These are phyloP conservation scores for Lepeophtheirus nordmannii DNA, from an alignment of 2,888 invertebrate species.

Conservation along the genomic window DNA sequence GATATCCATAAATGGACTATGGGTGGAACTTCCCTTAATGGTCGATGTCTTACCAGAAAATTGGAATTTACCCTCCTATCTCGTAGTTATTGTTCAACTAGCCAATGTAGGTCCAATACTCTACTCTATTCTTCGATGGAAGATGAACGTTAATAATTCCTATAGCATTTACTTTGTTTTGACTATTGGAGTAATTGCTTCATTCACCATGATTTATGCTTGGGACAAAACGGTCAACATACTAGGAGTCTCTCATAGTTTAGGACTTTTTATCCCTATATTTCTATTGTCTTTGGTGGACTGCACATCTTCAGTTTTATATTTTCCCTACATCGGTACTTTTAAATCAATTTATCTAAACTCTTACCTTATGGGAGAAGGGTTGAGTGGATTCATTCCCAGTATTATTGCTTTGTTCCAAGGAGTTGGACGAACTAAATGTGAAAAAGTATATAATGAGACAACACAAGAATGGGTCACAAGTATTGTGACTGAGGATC, in stretches of 20 bases:
- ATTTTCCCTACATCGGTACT: conserved; percentile 60
- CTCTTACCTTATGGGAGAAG: conserved; percentile 67
- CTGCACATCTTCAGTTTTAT: conserved; percentile 68
- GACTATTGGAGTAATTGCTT: conserved; percentile 34
- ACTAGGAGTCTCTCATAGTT: conserved; percentile 32
- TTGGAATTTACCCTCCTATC: conserved; percentile 68
- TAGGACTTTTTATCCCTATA: conserved; percentile 44
- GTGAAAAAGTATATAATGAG: conserved; percentile 9
- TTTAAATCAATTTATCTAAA: conserved; percentile 55
- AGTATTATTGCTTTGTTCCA: conserved; percentile 59
- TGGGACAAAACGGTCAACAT: conserved; percentile 41
- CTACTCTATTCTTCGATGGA: conserved; percentile 30
- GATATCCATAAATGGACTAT: conserved; percentile 74
- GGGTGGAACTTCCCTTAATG: conserved; percentile 71
- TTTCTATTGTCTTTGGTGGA: conserved; percentile 55
- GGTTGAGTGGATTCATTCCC: conserved; percentile 62
- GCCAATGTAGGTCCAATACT: conserved; percentile 62
- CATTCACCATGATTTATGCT: conserved; percentile 37
- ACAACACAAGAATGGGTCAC: conserved; percentile 20
- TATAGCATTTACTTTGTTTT: conserved; percentile 37
- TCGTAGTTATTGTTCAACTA: conserved; percentile 51
- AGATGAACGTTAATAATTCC: conserved; percentile 26
- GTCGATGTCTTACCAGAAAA: conserved; percentile 64
- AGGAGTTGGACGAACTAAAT: conserved; percentile 48
- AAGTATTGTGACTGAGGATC: conserved; percentile 32